Percentiles rank a stretch among this genome's conserved stretches.
Evolutionary conservation across 35 echinoderm and acorn worm genomes (phyloP).

Genomic region (Amphiura filiformis): DNA sequence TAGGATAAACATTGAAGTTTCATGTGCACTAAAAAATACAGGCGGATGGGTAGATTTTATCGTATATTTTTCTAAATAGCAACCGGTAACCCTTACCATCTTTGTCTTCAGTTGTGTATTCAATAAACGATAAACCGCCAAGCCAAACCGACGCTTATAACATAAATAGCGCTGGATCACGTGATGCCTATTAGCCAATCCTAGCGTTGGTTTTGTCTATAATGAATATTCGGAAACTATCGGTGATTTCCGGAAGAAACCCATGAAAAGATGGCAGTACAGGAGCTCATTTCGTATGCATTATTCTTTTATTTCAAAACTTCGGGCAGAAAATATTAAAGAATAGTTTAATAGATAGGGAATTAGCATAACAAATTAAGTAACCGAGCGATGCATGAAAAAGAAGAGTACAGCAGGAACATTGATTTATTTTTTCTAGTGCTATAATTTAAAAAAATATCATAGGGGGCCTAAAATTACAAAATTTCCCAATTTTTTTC

Average conservation of each 20-base stretch:
- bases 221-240: conserved; percentile 54
- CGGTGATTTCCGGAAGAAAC: conserved; percentile 26
- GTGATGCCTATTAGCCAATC: conserved; percentile 41
- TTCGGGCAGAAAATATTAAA: too few species aligned
- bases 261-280: too few species aligned
- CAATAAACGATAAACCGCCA: conserved; percentile 32
- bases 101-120: conserved; percentile 27
- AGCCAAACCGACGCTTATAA: conserved; percentile 43
- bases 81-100: conserved; percentile 35
- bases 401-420: too few species aligned
- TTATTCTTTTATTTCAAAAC: too few species aligned
- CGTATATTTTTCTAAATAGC: conserved; percentile 19
- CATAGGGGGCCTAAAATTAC: too few species aligned
- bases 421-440: too few species aligned
- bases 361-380: too few species aligned
- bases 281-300: too few species aligned
- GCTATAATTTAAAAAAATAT: too few species aligned
- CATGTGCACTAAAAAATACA: conserved; percentile 37
- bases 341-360: too few species aligned
- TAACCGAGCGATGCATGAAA: too few species aligned
- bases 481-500: too few species aligned
- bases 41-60: conserved; percentile 31
- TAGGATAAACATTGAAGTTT: conserved; percentile 14
- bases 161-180: conserved; percentile 29
- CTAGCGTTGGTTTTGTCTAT: neutral